Evolutionary conservation across 1,140 invertebrate species (phyloP), one percentile per base, ranked within the genome.

Genomic region (Teleopsis dalmanni): DNA sequence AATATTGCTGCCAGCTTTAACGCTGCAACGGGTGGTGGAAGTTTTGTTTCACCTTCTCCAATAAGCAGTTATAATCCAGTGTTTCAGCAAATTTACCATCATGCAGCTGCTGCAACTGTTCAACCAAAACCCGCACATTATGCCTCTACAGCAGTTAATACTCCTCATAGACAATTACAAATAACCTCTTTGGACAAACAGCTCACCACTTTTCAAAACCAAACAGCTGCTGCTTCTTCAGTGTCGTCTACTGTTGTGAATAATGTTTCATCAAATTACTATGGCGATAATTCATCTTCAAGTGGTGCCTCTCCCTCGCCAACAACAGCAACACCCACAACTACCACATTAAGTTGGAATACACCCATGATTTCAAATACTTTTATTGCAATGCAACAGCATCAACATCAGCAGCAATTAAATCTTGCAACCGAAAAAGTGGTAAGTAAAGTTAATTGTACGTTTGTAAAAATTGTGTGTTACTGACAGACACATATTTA

Each of bases 71-170:
- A 68, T 51, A 67, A 68, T 58, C 65, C 53, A 18, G 40, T 62
- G 58, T 67, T 68, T 52, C 64, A 68, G 58, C 64, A 67, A 57
- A 67, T 68, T 21, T 68, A 68, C 52, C 65, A 67, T 52, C 65
- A 68, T 62, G 65, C 65, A 25, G 44, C 52, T 11, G 65, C 65
- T 16, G 65, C 65, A 18, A 61, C 60, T 47, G 65, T 67, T 5
- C 64, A 67, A 49, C 65, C 65, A 1, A 68, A 68, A 53, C 65
- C 65, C 25, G 65, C 65, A 38, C 65, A 68, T 29, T 68, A 68
- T 48, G 65, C 65, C 37, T 68, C 65, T 4, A 54, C 60, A 8
- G 60, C 64, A 41, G 64, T 65, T 5, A 65, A 64, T 41, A 67
- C 65, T 29, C 60, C 65, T 16, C 65, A 67, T 47, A 58, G 65